Conservation (phyloP, 1,140 invertebrate species). For the Magallana angulata region DNA sequence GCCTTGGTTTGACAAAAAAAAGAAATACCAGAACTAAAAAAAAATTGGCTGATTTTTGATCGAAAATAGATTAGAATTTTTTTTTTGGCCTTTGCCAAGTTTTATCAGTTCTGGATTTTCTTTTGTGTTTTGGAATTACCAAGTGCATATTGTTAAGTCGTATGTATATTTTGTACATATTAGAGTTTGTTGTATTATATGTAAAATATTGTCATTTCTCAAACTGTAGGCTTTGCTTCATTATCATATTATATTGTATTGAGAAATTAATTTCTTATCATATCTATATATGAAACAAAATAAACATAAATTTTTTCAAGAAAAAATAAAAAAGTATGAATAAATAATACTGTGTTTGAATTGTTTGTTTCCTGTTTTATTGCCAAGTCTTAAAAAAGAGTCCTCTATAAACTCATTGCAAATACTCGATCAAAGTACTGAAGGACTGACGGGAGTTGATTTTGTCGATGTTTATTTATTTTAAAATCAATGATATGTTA, state of each 20-base stretch:
- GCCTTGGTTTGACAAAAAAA: background rate
- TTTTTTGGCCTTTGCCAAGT: too few relatives aligned
- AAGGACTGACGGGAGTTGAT: too few relatives aligned
- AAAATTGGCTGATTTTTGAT: too few relatives aligned
- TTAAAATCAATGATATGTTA: too few relatives aligned
- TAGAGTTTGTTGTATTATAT: constrained; percentile 2
- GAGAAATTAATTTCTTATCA: constrained; percentile 1
- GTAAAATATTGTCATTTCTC: constrained; percentile 18
- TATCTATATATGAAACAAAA: constrained; percentile 24
- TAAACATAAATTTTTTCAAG: constrained; percentile 5
- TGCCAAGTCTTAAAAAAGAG: too few relatives aligned
- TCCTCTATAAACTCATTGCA: too few relatives aligned
- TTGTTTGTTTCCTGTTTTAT: too few relatives aligned
- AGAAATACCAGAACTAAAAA: background rate
- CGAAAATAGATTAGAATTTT: too few relatives aligned
- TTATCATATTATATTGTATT: background rate
- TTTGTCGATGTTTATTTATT: too few relatives aligned
- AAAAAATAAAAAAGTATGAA: constrained; percentile 38
- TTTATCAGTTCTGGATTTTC: background rate
- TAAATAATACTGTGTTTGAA: background rate
- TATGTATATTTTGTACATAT: constrained; percentile 33
- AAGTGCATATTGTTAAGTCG: constrained; percentile 26
- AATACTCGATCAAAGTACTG: too few relatives aligned
- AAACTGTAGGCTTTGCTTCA: background rate
- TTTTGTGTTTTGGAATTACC: background rate